Evolutionary conservation across 2,888 invertebrate genomes (phyloP).

Genomic region (Rosalia funebris): DNA sequence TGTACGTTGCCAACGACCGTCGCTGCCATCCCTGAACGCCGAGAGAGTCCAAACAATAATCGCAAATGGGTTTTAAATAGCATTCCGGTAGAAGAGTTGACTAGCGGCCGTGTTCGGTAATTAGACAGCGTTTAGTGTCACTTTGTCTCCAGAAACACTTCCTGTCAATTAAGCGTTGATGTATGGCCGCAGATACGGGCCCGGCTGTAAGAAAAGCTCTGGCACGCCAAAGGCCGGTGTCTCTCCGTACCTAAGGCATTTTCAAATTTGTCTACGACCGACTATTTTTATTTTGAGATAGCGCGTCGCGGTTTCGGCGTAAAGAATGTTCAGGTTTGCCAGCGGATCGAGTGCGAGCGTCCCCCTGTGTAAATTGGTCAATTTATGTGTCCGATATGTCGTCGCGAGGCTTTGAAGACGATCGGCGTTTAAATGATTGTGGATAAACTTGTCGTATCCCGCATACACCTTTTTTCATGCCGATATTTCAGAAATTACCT

Average conservation of each 20-base stretch:
- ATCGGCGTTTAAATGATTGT: no score
- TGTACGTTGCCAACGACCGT: no score
- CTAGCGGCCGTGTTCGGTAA: slow-evolving; percentile 53
- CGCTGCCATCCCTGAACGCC: background rate
- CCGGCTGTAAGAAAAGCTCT: slow-evolving; percentile 35
- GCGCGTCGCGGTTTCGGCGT: slow-evolving; percentile 15
- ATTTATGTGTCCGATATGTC: slow-evolving; percentile 7
- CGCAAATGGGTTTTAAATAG: slow-evolving; percentile 61
- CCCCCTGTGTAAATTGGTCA: slow-evolving; percentile 1
- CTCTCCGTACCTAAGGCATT: slow-evolving; percentile 50
- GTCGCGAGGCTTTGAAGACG: background rate
- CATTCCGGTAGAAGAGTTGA: slow-evolving; percentile 41
- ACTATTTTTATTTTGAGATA: slow-evolving; percentile 36
- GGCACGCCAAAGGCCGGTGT: slow-evolving; percentile 39
- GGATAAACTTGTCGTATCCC: no score
- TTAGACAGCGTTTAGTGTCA: slow-evolving; percentile 66
- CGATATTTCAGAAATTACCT: no score
- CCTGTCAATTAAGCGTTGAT: slow-evolving; percentile 66
- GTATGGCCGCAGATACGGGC: slow-evolving; percentile 58
- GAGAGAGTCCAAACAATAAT: slow-evolving; percentile 48
- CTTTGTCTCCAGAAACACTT: slow-evolving; percentile 63
- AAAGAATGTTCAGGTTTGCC: slow-evolving; percentile 3
- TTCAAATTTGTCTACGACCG: slow-evolving; percentile 58
- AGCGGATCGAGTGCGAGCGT: slow-evolving; percentile 2
- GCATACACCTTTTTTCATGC: no score